A percentile compares a stretch with the other conserved stretches of the same genome.
phyloP scores from a whole-genome alignment of 2,797 vertebrate genomes.

The Chloroceryle inda region DNA sequence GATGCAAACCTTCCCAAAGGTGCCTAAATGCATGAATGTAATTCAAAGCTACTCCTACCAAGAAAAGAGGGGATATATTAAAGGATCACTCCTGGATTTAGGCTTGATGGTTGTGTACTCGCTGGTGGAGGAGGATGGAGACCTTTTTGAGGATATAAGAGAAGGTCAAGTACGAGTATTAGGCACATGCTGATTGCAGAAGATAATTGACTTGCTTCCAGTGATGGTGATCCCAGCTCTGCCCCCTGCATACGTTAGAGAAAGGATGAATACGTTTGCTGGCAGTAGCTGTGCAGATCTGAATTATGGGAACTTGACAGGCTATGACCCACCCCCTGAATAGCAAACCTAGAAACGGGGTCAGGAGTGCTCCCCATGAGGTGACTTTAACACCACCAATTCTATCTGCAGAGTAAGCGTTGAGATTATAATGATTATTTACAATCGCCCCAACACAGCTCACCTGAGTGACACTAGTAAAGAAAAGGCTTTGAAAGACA shows the following conservation, averaged over 20 bases:
- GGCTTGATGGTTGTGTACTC: accelerated
- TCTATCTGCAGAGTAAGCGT: neutral
- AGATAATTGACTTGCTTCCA: neutral
- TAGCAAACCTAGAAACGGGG: neutral
- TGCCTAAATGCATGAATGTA: neutral
- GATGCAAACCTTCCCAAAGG: neutral
- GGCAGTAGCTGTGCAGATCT: neutral
- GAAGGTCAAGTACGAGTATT: neutral
- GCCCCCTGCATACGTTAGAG: neutral
- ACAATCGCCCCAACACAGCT: neutral
- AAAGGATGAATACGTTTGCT: neutral
- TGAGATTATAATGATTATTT: neutral
- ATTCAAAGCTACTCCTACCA: neutral
- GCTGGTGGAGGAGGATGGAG: neutral
- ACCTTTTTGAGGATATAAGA: neutral
- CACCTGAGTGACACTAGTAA: neutral
- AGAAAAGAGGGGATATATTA: neutral
- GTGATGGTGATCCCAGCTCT: neutral
- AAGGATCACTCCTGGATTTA: neutral
- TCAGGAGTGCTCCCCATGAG: neutral
- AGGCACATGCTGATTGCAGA: neutral
- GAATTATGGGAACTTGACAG: neutral
- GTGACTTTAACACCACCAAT: neutral
- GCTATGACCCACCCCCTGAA: neutral
- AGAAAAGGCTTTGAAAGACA: neutral